Evolutionary conservation across 2,888 invertebrate genomes (phyloP).

Genomic region (Zygaena filipendulae): DNA sequence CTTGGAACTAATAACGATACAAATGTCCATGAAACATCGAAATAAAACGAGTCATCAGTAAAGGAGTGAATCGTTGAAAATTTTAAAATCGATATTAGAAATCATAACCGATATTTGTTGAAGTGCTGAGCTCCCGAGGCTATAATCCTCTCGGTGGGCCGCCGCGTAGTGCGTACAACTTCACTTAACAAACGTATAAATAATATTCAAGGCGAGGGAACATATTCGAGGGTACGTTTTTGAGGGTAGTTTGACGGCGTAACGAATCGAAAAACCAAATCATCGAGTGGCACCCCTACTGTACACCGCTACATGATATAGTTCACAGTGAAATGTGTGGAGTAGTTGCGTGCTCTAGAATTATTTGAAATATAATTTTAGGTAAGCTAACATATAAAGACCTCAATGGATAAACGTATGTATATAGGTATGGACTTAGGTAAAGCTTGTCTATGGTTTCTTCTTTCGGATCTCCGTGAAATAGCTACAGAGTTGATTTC

Average conservation of each 20-base stretch:
- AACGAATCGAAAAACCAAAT: constrained; percentile 70
- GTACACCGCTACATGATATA: constrained; percentile 63
- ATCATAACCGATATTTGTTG: constrained; percentile 62
- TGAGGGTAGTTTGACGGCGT: constrained; percentile 69
- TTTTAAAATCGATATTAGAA: constrained; percentile 43
- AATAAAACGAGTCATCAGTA: constrained; percentile 16
- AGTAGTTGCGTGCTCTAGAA: too few species aligned
- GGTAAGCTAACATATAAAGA: too few species aligned
- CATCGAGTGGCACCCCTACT: constrained; percentile 67
- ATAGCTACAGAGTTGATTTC: too few species aligned
- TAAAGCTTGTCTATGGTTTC: too few species aligned
- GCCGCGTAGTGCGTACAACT: constrained; percentile 51
- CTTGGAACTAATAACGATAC: too few species aligned
- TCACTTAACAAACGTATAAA: constrained; percentile 70
- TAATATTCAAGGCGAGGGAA: constrained; percentile 67
- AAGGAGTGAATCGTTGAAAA: constrained; percentile 24
- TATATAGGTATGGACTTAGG: too few species aligned
- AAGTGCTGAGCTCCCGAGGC: constrained; percentile 60
- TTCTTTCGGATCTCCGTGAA: too few species aligned
- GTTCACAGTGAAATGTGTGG: constrained; percentile 37
- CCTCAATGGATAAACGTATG: too few species aligned
- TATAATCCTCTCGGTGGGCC: constrained; percentile 53
- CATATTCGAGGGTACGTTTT: constrained; percentile 59
- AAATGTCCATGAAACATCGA: constrained; percentile 15
- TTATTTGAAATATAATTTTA: too few species aligned